Conservation (phyloP, 1,140 invertebrate genomes). For the Paramacrobiotus metropolitanus region DNA sequence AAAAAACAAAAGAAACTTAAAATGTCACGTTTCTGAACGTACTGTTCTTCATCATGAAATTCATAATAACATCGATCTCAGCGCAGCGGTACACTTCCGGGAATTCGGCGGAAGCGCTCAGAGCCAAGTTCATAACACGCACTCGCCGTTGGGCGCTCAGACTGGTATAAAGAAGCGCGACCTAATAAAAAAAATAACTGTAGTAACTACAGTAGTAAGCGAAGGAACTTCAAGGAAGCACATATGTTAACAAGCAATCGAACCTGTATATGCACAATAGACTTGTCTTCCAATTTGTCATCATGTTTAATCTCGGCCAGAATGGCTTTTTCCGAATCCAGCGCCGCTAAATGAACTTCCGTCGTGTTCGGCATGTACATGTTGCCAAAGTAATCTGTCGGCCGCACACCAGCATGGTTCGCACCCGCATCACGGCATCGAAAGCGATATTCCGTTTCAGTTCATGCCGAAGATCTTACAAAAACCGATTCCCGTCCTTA, state of each 20-base stretch:
- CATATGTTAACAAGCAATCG: too few relatives aligned
- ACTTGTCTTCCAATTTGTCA: constrained; percentile 80
- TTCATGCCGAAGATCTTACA: constrained; percentile 57
- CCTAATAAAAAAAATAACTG: constrained; percentile 18
- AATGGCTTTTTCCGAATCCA: constrained; percentile 63
- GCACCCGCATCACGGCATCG: constrained; percentile 79
- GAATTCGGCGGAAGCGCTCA: constrained; percentile 69
- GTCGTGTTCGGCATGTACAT: constrained; percentile 96
- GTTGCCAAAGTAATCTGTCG: constrained; percentile 92
- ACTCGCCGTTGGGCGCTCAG: constrained; percentile 64
- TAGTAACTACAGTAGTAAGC: too few relatives aligned
- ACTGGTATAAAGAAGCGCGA: constrained; percentile 80
- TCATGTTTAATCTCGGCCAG: constrained; percentile 94
- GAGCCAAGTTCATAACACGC: constrained; percentile 70
- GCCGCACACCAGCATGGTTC: constrained; percentile 60
- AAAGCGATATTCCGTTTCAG: constrained; percentile 60
- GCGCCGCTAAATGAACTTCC: constrained; percentile 75
- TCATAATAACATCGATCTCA: constrained; percentile 76
- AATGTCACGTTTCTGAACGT: too few relatives aligned
- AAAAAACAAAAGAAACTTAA: too few relatives aligned
- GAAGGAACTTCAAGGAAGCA: too few relatives aligned
- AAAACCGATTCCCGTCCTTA: constrained; percentile 61
- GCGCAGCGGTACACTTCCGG: constrained; percentile 73
- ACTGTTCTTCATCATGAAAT: constrained; percentile 78
- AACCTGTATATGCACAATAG: constrained; percentile 59